Base-by-base conservation (phyloP, 2,113 vertebrate species). In the Danionella cerebrum region DNA sequence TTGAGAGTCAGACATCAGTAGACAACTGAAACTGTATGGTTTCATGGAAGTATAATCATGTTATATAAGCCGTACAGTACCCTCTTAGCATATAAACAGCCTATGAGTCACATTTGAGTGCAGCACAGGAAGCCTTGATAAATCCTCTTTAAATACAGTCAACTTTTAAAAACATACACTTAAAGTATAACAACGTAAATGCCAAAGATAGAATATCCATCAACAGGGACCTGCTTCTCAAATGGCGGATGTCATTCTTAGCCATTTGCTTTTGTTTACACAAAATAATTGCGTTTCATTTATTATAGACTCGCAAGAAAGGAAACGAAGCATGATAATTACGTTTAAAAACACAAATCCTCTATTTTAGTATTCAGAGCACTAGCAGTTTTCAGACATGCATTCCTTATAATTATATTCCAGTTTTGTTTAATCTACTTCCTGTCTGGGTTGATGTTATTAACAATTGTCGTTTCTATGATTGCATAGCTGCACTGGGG, bases 401-500 rank as follows among this genome's bases (percentile, higher is more conserved):
- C 18, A 60, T 6, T 27, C 13, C 11, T 47, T 2, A 4, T 63
- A 63, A 47, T 33, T 48, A 29, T 1, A 12, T 31, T 45, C 7
- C 14, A 45, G n/a, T 14, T 33, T 22, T 4, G 19, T 64, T 50
- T 51, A 51, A 65, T 59, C 45, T 27, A 21, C 27, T 42, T 2
- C 31, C 19, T 47, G 22, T 52, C 21, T 35, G 59, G 39, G 8
- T 54, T 41, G 29, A 36, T 48, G 39, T 19, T 29, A 35, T 58
- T 62, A 24, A 65, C 31, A 11, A 47, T 60, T 55, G 33, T 39
- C 35, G 21, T 63, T 24, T 19, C 11, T 48, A 8, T 63, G 18
- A 5, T 31, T 45, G 29, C 47, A 18, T 76, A 89, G 87, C 87
- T 22, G 78, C 85, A 48, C 53, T 89, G 68, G 87, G 87, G 41